These are phyloP conservation scores for Halcyon badia DNA, from an alignment of 2,797 vertebrate species.

Conservation along the genomic window DNA sequence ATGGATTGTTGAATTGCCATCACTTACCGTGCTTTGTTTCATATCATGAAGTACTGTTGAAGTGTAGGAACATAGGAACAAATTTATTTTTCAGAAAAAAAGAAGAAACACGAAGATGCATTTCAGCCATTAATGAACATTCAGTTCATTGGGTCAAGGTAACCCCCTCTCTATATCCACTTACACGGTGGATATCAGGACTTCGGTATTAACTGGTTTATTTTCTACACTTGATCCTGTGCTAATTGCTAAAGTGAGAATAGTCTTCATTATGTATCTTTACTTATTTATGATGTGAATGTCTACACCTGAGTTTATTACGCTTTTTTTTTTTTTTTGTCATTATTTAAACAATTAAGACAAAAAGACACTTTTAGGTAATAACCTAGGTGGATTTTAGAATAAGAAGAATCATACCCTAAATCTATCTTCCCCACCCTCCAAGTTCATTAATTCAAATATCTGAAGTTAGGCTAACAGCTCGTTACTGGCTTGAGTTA, in stretches of 20 bases:
- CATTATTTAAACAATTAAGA: not conserved
- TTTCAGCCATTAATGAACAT: not conserved
- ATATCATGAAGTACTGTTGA: not conserved
- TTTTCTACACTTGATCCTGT: not conserved
- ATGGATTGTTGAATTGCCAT: not conserved
- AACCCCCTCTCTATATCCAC: not conserved
- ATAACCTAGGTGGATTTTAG: not conserved
- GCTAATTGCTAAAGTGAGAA: not conserved
- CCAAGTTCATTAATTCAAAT: not conserved
- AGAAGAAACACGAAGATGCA: not conserved
- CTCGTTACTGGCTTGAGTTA: not conserved
- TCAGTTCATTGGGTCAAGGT: not conserved
- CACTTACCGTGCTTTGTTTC: not conserved
- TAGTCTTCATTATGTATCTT: not conserved
- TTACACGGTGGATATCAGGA: not conserved
- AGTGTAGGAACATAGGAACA: not conserved
- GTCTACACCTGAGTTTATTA: not conserved
- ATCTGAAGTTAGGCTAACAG: not conserved
- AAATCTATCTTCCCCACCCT: too few relatives aligned
- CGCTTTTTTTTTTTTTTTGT: not conserved
- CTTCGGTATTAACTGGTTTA: not conserved
- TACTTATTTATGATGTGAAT: not conserved
- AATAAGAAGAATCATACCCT: not conserved
- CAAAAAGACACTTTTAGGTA: not conserved
- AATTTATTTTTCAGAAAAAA: not conserved